Base-by-base conservation (phyloP, 2,888 invertebrate genomes). In the Polyommatus iphigenia region DNA sequence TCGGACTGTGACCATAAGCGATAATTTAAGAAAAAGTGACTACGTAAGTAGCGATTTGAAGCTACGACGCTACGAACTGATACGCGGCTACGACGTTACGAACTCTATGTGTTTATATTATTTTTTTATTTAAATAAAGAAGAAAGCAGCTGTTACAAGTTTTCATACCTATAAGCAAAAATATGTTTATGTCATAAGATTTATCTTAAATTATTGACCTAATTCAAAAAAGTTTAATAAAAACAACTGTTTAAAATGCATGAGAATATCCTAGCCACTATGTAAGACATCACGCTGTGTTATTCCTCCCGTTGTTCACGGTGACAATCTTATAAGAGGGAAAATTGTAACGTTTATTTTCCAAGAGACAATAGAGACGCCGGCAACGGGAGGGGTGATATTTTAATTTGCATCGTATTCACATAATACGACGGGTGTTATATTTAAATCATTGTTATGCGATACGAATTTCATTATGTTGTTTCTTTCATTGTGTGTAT, bases 321-420 rank as follows among this genome's bases (percentile, higher is more conserved):
- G 24, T 75, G 75, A 75, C 75, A 75, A 75, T 75, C 46, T 50
- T 50, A 50, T 75, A 50, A 75, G 75, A 54, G 75, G 54, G 75
- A 75, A 73, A 75, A 75, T 75, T 54, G 75, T 50, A 75, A 54
- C 75, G 75, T 75, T 75, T 75, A 75, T 75, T 75, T 54, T 75
- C 75, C 50, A 54, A 75, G 54, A 75, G 75, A 75, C 75, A 75
- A 75, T 50, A 54, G 41, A 54, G 75, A 75, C 75, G 50, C 50
- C 24, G 75, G 67, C 29, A 32, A 24, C 1, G 62, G 62, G 15
- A 3, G 13, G 54, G 15, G 24, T 75, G 54, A 54, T 75, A 75
- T 75, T 75, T 75, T 75, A 75, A 75, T 75, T 75, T 54, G 75
- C 75, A 75, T 75, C 75, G 24, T 75, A 75, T 75, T 75, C 75